These are phyloP conservation scores for Montipora capitata DNA, from an alignment of 92 coral and sea anemone genomes.

Conservation along the genomic window DNA sequence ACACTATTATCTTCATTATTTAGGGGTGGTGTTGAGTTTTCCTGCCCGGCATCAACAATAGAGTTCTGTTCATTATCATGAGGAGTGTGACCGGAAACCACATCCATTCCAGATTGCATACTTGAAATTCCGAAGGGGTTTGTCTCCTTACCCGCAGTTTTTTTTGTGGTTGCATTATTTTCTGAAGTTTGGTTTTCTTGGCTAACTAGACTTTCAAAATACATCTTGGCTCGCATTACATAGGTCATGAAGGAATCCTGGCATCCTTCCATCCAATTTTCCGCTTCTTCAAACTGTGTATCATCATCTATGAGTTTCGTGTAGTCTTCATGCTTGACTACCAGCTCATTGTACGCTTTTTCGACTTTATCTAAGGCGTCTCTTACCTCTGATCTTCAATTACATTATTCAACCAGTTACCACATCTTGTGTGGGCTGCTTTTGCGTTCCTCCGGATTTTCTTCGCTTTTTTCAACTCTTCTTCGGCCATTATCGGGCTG, in stretches of 20 bases:
- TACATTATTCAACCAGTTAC: conserved; percentile 24
- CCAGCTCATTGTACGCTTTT: conserved; percentile 31
- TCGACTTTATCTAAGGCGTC: conserved; percentile 56
- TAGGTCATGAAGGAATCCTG: not conserved
- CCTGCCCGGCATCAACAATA: not conserved
- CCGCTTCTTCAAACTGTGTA: no score
- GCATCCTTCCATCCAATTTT: no score
- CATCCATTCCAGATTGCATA: conserved; percentile 21
- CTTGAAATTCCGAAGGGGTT: conserved; percentile 6
- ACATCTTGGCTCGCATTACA: conserved; percentile 48
- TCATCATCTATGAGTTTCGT: conserved; percentile 39
- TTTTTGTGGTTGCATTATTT: not conserved
- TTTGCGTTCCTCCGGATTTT: conserved; percentile 61
- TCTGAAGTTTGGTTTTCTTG: not conserved
- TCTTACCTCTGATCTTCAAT: conserved; percentile 68
- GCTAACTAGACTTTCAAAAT: conserved; percentile 20
- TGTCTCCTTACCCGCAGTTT: not conserved
- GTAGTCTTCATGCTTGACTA: conserved; percentile 31
- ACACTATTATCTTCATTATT: not conserved
- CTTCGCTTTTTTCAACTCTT: conserved; percentile 50
- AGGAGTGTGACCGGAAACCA: conserved; percentile 21
- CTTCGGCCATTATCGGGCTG: conserved; percentile 41
- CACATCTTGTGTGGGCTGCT: conserved; percentile 60
- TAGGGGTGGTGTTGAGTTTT: not conserved
- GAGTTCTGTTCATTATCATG: conserved; percentile 4